phyloP scores from a whole-genome alignment of 2,888 invertebrate genomes.

The Drosophila atroscutellata region DNA sequence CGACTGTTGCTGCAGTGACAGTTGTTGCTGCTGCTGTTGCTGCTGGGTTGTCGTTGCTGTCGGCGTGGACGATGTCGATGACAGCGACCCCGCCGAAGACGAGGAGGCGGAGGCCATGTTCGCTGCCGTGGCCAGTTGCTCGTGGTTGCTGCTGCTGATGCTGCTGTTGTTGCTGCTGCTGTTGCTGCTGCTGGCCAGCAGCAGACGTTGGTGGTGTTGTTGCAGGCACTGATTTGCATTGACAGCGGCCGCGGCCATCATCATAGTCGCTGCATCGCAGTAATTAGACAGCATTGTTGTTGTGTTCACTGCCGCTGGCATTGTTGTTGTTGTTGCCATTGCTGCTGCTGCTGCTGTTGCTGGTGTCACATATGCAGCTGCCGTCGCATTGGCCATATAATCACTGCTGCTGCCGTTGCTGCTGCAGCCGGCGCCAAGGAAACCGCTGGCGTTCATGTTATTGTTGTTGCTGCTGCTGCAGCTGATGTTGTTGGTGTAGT shows the following conservation, averaged over 20 bases:
- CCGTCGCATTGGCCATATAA: slow-evolving; percentile 60
- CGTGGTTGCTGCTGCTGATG: slow-evolving; percentile 42
- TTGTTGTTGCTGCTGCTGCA: slow-evolving; percentile 43
- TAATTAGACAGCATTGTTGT: slow-evolving; percentile 84
- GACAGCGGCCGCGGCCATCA: slow-evolving; percentile 84
- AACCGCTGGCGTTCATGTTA: slow-evolving; percentile 56
- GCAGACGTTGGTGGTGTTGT: slow-evolving; percentile 83
- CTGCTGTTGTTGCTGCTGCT: slow-evolving; percentile 46
- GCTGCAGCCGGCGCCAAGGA: slow-evolving; percentile 60
- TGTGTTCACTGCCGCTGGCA: slow-evolving; percentile 68
- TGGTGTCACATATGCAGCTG: slow-evolving; percentile 65
- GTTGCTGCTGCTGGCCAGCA: slow-evolving; percentile 68
- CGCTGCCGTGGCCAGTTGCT: slow-evolving; percentile 45
- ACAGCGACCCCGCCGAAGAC: slow-evolving; percentile 68
- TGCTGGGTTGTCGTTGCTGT: slow-evolving; percentile 58
- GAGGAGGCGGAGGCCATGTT: slow-evolving; percentile 61
- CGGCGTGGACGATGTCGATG: slow-evolving; percentile 77
- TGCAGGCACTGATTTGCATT: slow-evolving; percentile 84
- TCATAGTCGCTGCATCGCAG: slow-evolving; percentile 85
- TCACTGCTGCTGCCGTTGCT: slow-evolving; percentile 51
- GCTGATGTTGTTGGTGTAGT: slow-evolving; percentile 63
- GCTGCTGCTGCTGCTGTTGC: slow-evolving; percentile 46
- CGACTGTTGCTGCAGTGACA: slow-evolving; percentile 64
- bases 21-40: slow-evolving; percentile 50
- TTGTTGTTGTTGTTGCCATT: slow-evolving; percentile 44